Evolutionary conservation across 2,888 invertebrate species (phyloP), one percentile per base, ranked within the genome.

Genomic region (Seira musarum): DNA sequence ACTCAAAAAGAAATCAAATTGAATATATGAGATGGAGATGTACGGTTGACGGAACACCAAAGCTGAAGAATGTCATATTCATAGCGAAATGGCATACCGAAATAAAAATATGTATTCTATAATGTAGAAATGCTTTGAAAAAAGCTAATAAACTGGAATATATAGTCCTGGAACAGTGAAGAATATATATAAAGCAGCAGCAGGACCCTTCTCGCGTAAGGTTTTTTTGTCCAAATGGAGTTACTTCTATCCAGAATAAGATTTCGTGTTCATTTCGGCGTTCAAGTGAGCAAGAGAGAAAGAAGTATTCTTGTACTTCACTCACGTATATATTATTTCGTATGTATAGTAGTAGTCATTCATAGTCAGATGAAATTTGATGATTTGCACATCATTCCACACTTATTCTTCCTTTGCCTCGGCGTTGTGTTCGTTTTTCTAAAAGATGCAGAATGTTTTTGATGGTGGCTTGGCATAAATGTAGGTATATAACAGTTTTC

Each of bases 61-160:
- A 60, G 60, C 19, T 21, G 21, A 60, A 13, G 17, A 21, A 21
- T 21, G 60, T 60, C 10, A 13, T n/a, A 60, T 60, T 60, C 6
- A 49, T n/a, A 8, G 30, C 30, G 30, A 49, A 69, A 30, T 30
- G 30, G 30, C 30, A 30, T 13, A 49, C 49, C 49, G 49, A 69
- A 69, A 49, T 25, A 46, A 53, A 57, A 24, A 69, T 25, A 63
- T n/a, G n/a, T n/a, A n/a, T n/a, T 21, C 60, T 61, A 25, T 40
- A 69, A 68, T 57, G 65, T 30, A 66, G 22, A 17, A 22, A 60
- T 70, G 66, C 71, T 66, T 71, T 78, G 71, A 71, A 64, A 77
- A 61, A 78, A 66, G 77, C 77, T 78, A 78, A 78, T 78, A 78
- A 78, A 78, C 70, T 61, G 77, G 70, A 78, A 78, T 78, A 70